These are phyloP conservation scores for Eolophus roseicapilla DNA, from an alignment of 2,113 vertebrate genomes.

Conservation along the genomic window DNA sequence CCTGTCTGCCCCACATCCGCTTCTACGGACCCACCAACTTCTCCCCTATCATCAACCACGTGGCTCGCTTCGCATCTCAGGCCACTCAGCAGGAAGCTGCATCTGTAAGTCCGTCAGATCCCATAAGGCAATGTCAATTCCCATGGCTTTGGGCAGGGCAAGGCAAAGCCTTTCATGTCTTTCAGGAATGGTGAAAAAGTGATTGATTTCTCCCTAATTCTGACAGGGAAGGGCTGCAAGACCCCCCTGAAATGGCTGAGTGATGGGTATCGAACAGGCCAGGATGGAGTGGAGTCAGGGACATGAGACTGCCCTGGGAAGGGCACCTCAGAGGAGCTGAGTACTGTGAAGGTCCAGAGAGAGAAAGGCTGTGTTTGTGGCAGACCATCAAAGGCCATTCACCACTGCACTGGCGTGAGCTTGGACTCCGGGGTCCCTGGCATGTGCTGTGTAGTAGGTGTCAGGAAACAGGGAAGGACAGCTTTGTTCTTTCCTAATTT, in stretches of 20 bases:
- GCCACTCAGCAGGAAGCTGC: conserved; percentile 91
- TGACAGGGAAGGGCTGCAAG: background rate
- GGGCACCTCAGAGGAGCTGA: background rate
- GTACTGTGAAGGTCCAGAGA: background rate
- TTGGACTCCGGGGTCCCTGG: background rate
- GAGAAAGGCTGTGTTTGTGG: background rate
- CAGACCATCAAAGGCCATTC: background rate
- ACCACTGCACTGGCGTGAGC: rapidly evolving
- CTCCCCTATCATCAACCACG: conserved; percentile 94
- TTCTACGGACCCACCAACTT: conserved; percentile 99
- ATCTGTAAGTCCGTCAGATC: conserved; percentile 72
- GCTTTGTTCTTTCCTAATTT: background rate
- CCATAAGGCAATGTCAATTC: rapidly evolving
- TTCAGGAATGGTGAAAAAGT: background rate
- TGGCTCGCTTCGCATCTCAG: conserved; percentile 92
- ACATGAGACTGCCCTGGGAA: background rate
- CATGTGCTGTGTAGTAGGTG: background rate
- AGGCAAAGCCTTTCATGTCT: background rate
- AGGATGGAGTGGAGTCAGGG: background rate
- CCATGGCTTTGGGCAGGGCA: background rate
- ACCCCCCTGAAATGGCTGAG: background rate
- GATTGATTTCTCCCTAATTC: background rate
- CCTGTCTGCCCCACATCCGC: conserved; percentile 93
- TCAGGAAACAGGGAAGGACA: background rate
- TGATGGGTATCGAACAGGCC: background rate